Conservation (phyloP, 2,797 vertebrate genomes). For the Anabacerthia variegaticeps region DNA sequence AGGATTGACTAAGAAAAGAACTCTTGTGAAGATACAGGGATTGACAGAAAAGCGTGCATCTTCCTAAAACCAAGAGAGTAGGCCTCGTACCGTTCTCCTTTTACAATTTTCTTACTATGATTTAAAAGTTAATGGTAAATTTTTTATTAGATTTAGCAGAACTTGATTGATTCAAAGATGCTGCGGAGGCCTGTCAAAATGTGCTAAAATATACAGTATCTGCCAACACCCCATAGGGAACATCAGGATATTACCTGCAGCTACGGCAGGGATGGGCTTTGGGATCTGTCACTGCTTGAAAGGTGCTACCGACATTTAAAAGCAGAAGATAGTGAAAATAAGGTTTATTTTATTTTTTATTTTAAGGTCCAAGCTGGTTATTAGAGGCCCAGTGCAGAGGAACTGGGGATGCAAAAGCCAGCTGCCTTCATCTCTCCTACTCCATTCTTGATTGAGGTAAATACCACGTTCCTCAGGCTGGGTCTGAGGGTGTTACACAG, state of each 20-base stretch:
- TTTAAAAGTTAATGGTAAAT: constrained; percentile 38
- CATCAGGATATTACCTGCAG: constrained; percentile 63
- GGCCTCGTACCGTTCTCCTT: background rate
- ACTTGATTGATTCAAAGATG: constrained; percentile 52
- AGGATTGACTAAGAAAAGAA: background rate
- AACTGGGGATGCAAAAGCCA: background rate
- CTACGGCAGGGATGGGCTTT: background rate
- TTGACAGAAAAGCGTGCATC: background rate
- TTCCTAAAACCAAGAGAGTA: constrained; percentile 1
- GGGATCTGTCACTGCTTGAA: constrained; percentile 26
- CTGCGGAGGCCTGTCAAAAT: constrained; percentile 52
- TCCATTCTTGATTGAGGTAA: background rate
- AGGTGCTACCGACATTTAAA: constrained; percentile 22
- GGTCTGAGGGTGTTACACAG: background rate
- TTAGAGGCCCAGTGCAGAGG: background rate
- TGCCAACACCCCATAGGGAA: constrained; percentile 52
- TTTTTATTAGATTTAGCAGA: constrained; percentile 49
- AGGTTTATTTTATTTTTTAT: background rate
- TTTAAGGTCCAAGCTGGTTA: background rate
- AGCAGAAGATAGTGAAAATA: constrained; percentile 23
- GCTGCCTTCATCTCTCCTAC: background rate
- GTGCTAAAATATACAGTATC: constrained; percentile 65
- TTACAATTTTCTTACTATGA: background rate
- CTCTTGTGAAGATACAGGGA: background rate
- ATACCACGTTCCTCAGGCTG: background rate